Base-by-base conservation (phyloP, 2,797 vertebrate species). In the Crenuchus spilurus region DNA sequence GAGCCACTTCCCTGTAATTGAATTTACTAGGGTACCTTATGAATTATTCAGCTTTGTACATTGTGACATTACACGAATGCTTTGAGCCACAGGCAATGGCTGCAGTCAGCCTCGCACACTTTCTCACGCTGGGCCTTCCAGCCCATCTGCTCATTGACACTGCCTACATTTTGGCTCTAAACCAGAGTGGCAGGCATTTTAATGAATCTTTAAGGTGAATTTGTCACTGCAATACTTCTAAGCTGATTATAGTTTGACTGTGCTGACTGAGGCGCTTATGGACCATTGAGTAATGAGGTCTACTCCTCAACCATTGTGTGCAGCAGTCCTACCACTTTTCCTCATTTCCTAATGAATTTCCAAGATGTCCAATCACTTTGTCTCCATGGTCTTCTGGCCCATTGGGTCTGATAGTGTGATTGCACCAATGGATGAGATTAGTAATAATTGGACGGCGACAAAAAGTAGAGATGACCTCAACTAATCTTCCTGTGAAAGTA, bases 1-100 rank as follows among this genome's bases (percentile, higher is more conserved):
- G 49, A 74, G 67, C 66, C 77, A 72, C 71, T 68, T 74, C 65
- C 67, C 70, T 70, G 41, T 81, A 79, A 83, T 81, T 79, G 73
- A 81, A 81, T 79, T 78, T 77, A 75, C 76, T 63, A 28, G 60
- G 52, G 30, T 70, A 51, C 11, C 58, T 65, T 44, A 76, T 79
- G 68, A 70, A 74, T 81, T 71, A 80, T 77, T 71, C 80, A 82
- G 26, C 30, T 71, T 70, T 42, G 20, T 68, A 79, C 75, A 71
- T 65, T 75, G 60, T 77, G 72, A 74, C 72, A 74, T 82, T 76
- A 68, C 65, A 64, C 22, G 18, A 70, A 75, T 42, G 63, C 76
- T 71, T 24, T 42, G 65, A 77, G 69, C 80, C 65, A 39, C 33
- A 68, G 70, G 69, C 68, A 28, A 44, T 41, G 65, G 60, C 68